These are phyloP conservation scores for Leptobrachium ailaonicum DNA, from an alignment of 2,113 vertebrate species.

Conservation along the genomic window DNA sequence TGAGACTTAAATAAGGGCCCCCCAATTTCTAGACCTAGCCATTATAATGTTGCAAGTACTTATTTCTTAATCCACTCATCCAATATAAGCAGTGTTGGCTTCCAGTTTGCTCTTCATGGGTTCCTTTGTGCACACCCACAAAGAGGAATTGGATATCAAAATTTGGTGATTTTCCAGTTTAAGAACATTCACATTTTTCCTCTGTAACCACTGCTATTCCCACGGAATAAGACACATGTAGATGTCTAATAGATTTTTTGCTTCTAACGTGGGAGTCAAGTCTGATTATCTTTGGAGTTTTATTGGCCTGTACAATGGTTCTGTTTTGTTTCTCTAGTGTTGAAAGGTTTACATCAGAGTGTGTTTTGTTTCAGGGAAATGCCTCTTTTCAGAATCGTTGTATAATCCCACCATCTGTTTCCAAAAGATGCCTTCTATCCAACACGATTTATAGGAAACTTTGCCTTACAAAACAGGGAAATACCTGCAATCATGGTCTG, in stretches of 20 bases:
- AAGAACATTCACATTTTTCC: no score
- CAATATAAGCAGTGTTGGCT: no score
- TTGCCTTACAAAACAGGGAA: background rate
- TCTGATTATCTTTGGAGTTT: conserved; percentile 28
- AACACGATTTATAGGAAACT: background rate
- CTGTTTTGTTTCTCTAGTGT: conserved; percentile 21
- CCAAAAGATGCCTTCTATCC: conserved; percentile 1
- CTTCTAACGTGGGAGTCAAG: conserved; percentile 19
- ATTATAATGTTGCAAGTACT: no score
- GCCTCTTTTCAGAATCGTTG: conserved; percentile 8
- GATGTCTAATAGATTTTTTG: conserved; percentile 15
- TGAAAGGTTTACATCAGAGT: conserved; percentile 35
- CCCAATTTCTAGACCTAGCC: no score
- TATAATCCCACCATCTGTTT: background rate
- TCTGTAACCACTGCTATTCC: background rate
- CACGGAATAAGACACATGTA: background rate
- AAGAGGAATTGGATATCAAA: no score
- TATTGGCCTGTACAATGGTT: conserved; percentile 28
- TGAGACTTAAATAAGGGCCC: no score
- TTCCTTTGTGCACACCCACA: no score
- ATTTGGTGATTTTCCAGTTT: no score
- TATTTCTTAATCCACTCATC: no score
- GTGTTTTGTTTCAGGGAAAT: conserved; percentile 29
- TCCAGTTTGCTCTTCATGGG: no score
- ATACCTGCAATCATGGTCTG: no score